Evolutionary conservation across 2,113 vertebrate species (phyloP).

Genomic region (Andinoacara biseriatus): DNA sequence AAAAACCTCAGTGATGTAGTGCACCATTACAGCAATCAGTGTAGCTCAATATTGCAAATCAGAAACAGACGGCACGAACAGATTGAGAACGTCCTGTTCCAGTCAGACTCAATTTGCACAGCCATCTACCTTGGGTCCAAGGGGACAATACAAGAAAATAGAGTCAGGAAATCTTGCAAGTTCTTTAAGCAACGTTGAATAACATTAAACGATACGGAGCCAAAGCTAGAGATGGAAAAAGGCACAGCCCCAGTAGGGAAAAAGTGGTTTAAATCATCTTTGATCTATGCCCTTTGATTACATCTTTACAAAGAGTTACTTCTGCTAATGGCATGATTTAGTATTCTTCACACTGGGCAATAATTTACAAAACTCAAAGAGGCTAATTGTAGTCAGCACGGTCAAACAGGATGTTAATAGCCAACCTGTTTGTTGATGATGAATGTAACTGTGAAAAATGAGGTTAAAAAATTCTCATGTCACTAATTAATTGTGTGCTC

Average conservation of each 20-base stretch:
- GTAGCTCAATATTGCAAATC: conserved; percentile 72
- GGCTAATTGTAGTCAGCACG: conserved; percentile 55
- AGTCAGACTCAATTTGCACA: conserved; percentile 75
- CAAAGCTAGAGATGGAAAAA: conserved; percentile 30
- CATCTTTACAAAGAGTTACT: conserved; percentile 36
- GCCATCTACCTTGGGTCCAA: conserved; percentile 68
- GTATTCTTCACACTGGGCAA: conserved; percentile 28
- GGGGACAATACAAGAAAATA: conserved; percentile 58
- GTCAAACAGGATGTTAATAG: conserved; percentile 49
- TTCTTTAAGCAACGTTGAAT: conserved; percentile 53
- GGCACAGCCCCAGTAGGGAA: not conserved
- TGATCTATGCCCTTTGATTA: conserved; percentile 43
- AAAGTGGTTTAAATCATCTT: conserved; percentile 45
- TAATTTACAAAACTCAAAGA: conserved; percentile 47
- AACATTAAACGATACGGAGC: conserved; percentile 43
- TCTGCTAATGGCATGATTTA: conserved; percentile 44
- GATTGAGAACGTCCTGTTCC: conserved; percentile 81
- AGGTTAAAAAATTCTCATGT: conserved; percentile 41
- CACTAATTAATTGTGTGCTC: conserved; percentile 58
- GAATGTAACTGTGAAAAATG: conserved; percentile 50
- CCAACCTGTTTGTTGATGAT: conserved; percentile 54
- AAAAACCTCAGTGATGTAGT: conserved; percentile 65
- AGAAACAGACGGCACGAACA: conserved; percentile 78
- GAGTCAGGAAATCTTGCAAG: conserved; percentile 60
- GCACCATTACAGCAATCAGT: conserved; percentile 75